Percentiles rank a stretch among this genome's conserved stretches.
phyloP scores from a whole-genome alignment of 2,797 vertebrate species.

The Arctocebus calabarensis region DNA sequence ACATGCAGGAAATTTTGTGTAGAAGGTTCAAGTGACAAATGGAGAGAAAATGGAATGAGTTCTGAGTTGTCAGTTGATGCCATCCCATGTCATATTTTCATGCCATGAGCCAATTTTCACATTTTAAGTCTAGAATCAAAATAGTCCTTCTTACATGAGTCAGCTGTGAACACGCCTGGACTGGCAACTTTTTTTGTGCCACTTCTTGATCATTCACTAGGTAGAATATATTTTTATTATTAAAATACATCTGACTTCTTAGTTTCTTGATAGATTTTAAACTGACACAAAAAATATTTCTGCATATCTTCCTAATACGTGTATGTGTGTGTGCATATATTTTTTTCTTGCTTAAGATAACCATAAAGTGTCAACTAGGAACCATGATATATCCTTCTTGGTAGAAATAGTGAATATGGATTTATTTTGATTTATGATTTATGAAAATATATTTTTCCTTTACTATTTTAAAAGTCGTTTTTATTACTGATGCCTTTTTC shows the following conservation, averaged over 20 bases:
- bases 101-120: constrained; percentile 76
- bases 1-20: constrained; percentile 78
- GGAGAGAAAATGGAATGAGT: constrained; percentile 80
- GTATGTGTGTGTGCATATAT: background rate
- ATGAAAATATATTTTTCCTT: constrained; percentile 4
- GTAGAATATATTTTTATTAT: background rate
- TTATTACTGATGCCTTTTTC: background rate
- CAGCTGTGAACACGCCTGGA: constrained; percentile 63
- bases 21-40: constrained; percentile 79
- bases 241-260: background rate
- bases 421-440: background rate
- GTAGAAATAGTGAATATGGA: background rate
- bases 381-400: background rate
- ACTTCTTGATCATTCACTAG: constrained; percentile 61
- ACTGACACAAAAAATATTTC: background rate
- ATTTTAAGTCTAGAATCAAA: constrained; percentile 69
- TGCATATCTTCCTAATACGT: background rate
- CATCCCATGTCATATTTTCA: constrained; percentile 78
- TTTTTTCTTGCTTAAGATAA: background rate
- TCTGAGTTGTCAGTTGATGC: constrained; percentile 77
- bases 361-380: background rate
- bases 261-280: constrained; percentile 25
- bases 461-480: background rate
- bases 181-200: constrained; percentile 30
- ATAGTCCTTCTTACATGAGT: constrained; percentile 74